These are phyloP conservation scores for Grammomys surdaster DNA, from an alignment of 2,113 vertebrate genomes.

Conservation along the genomic window DNA sequence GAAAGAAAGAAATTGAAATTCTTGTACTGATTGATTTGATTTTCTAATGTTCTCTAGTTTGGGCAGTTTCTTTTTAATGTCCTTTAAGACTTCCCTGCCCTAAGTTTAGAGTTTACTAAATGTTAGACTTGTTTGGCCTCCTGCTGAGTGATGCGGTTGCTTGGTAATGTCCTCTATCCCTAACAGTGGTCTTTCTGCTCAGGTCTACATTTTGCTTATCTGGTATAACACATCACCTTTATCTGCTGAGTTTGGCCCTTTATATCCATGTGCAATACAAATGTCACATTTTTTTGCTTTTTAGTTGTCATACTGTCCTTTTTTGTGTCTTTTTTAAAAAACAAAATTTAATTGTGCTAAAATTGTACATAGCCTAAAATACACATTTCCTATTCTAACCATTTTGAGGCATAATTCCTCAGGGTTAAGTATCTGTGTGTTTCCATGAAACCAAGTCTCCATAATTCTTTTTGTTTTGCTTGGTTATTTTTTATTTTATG, in stretches of 20 bases:
- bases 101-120: background rate
- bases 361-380: background rate
- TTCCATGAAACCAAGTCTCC: background rate
- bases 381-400: background rate
- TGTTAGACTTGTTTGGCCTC: background rate
- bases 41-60: background rate
- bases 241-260: slow-evolving; percentile 36
- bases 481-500: background rate
- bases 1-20: slow-evolving; percentile 3
- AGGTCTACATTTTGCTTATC: slow-evolving; percentile 47
- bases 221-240: slow-evolving; percentile 16
- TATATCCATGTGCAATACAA: background rate
- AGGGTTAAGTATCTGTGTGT: background rate
- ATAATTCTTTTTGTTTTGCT: slow-evolving; percentile 16
- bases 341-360: background rate
- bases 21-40: background rate
- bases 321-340: background rate
- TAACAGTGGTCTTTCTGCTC: slow-evolving; percentile 37
- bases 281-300: background rate
- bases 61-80: background rate
- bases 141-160: background rate
- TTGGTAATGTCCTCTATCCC: background rate
- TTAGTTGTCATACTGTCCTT: background rate
- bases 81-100: background rate
- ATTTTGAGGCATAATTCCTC: background rate